phyloP scores from a whole-genome alignment of 2,113 vertebrate genomes.

The Trochalopteron elliotii region DNA sequence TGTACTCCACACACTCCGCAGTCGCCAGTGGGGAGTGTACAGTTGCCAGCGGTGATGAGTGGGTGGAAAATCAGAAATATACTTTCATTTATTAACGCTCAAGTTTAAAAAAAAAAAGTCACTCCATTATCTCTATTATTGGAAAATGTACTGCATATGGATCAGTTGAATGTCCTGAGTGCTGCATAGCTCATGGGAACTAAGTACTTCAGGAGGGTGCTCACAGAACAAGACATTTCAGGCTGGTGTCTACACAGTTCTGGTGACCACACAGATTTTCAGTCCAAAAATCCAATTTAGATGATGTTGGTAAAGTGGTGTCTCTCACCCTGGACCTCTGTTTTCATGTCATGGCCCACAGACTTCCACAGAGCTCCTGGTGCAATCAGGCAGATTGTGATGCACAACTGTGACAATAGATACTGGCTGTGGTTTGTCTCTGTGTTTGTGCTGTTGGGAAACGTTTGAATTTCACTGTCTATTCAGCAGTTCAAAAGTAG shows the following conservation, averaged over 20 bases:
- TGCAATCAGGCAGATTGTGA: background rate
- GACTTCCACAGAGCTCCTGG: background rate
- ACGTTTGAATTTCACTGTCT: background rate
- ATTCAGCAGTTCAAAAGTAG: background rate
- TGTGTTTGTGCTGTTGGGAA: background rate
- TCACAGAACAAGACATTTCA: background rate
- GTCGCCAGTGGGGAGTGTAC: no score
- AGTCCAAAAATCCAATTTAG: background rate
- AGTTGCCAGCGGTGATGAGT: background rate
- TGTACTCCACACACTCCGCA: no score
- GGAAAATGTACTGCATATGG: background rate
- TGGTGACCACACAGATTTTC: background rate
- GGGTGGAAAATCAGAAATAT: background rate
- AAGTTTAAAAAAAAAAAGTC: background rate
- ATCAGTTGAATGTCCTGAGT: background rate
- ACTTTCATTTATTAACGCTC: background rate
- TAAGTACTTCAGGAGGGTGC: background rate
- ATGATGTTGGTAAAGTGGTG: background rate
- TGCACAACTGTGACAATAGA: background rate
- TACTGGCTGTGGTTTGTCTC: background rate
- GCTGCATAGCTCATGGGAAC: background rate
- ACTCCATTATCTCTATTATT: background rate
- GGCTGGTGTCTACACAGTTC: background rate
- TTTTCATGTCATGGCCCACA: background rate
- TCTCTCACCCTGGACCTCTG: background rate